Base-by-base conservation (phyloP, 2,888 invertebrate genomes). In the Neelides folsomi region DNA sequence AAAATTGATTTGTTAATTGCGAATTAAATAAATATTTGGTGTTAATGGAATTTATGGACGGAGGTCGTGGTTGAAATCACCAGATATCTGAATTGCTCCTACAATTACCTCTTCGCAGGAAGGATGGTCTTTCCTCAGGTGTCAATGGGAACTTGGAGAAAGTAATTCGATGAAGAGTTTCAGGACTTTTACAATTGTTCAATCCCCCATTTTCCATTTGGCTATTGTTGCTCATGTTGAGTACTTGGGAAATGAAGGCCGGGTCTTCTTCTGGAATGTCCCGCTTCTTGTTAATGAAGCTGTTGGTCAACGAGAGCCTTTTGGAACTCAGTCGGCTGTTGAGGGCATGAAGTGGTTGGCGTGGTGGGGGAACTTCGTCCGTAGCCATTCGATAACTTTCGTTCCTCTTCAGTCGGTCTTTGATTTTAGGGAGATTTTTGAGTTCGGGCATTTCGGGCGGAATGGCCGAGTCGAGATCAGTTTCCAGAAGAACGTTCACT, bases 311-410 rank as follows among this genome's bases (percentile, higher is more conserved):
- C 16, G 37, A 20, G 44, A 44, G 38, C 10, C 15, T 38, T 9
- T 36, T n/a, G 56, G 50, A 34, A 49, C 47, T 46, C 53, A 34
- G 37, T 27, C 38, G 16, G 46, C 38, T 51, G 35, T 51, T 36
- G 38, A 41, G 43, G 36, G 42, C 38, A 36, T 34, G 16, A 19
- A 13, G 20, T 18, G 48, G 36, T 36, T 45, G 46, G 9, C 35
- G 44, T 10, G 38, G 45, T 10, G 49, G 53, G 12, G 46, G 39
- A 10, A 57, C 51, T 40, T 63, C 64, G 10, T 59, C 58, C 13
- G 58, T 64, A n/a, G 64, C 64, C 16, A 64, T 64, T 13, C 64
- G 57, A 55, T 64, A 64, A 51, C 64, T 64, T 51, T 64, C 64
- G 48, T 64, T 64, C 37, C 64, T 34, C 52, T 62, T 63, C 42